Conservation (phyloP, 2,113 vertebrate genomes). For the Oryzias javanicus region DNA sequence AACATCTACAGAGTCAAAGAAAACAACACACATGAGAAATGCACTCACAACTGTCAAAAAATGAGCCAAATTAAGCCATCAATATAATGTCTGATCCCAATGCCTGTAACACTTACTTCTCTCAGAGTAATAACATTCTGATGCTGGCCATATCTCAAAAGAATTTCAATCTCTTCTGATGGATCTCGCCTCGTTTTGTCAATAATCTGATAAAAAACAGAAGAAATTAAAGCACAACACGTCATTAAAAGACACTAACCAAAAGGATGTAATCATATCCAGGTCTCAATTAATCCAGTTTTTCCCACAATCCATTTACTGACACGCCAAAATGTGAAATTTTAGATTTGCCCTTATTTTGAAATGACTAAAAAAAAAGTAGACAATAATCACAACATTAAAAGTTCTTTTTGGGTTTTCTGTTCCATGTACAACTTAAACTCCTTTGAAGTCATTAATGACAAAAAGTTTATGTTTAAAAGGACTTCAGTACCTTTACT, state of each 20-base stretch:
- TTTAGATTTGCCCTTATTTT: too few relatives aligned
- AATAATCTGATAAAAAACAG: conserved; percentile 81
- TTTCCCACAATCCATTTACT: neutral
- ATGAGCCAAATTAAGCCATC: too few relatives aligned
- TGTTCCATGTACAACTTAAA: too few relatives aligned
- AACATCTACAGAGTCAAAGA: conserved; percentile 83
- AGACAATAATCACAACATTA: too few relatives aligned
- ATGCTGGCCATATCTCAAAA: conserved; percentile 92
- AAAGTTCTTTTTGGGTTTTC: too few relatives aligned
- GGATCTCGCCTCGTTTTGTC: conserved; percentile 89
- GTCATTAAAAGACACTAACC: neutral
- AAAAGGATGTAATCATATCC: conserved; percentile 1
- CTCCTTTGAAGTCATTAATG: too few relatives aligned
- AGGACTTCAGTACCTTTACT: conserved; percentile 87
- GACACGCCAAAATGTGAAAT: neutral
- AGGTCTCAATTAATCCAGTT: neutral
- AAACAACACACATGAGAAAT: neutral
- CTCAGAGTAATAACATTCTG: conserved; percentile 93
- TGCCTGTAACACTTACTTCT: conserved; percentile 81
- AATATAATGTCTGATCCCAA: neutral
- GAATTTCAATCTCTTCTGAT: conserved; percentile 94
- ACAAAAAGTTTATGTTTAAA: too few relatives aligned
- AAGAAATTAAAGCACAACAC: conserved; percentile 4
- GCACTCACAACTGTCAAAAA: neutral
- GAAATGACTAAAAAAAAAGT: too few relatives aligned